phyloP scores from a whole-genome alignment of 2,113 vertebrate genomes.

The Panthera tigris region DNA sequence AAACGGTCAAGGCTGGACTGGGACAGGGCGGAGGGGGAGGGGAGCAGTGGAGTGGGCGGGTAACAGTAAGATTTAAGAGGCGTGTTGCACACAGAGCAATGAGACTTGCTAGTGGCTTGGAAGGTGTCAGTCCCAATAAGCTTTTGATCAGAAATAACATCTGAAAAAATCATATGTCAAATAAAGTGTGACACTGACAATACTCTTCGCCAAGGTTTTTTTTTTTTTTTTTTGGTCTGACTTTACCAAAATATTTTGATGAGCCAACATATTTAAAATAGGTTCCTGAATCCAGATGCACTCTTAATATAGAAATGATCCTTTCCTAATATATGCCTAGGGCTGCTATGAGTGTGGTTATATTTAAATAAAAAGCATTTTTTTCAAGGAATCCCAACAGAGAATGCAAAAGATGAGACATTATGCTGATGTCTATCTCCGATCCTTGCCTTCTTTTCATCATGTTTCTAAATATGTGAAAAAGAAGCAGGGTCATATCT shows the following conservation, averaged over 20 bases:
- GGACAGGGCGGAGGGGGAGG: no score
- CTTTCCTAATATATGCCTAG: background rate
- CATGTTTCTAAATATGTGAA: background rate
- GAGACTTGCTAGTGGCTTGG: background rate
- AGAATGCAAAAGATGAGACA: background rate
- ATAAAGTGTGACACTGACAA: background rate
- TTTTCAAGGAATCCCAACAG: background rate
- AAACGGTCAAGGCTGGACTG: background rate
- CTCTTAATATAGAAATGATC: background rate
- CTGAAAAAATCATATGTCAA: background rate
- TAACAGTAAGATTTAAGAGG: background rate
- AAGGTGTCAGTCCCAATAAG: background rate
- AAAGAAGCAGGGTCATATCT: background rate
- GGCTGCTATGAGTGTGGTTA: background rate
- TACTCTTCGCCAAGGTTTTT: background rate
- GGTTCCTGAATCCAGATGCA: background rate
- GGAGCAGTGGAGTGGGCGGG: no score
- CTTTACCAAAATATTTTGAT: constrained; percentile 17
- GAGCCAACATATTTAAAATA: background rate
- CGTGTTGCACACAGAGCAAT: accelerated
- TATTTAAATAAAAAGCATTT: background rate
- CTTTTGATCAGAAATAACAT: background rate
- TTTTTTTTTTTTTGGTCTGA: background rate
- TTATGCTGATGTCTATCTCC: background rate
- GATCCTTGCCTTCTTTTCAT: background rate